Evolutionary conservation across 2,888 invertebrate genomes (phyloP).

Genomic region (Hedya salicella): DNA sequence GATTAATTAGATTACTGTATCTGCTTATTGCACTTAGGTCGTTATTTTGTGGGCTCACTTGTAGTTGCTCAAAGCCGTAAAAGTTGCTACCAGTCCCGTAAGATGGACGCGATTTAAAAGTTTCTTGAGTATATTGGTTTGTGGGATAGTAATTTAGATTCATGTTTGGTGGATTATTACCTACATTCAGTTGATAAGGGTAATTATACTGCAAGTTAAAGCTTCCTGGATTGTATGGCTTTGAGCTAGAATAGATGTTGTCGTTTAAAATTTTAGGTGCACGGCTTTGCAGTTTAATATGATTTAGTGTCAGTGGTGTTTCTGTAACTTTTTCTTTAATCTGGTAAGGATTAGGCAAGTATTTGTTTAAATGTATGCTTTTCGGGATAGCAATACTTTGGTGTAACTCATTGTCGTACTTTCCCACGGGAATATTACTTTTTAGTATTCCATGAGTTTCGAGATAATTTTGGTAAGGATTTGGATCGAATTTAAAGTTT

Average conservation of each 20-base stretch:
- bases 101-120: neutral
- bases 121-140: neutral
- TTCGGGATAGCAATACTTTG: neutral
- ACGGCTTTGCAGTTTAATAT: too few species aligned
- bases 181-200: neutral
- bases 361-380: too few species aligned
- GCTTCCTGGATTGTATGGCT: too few species aligned
- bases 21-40: neutral
- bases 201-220: neutral
- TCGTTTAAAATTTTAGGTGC: too few species aligned
- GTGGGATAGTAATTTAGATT: neutral
- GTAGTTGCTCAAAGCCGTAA: neutral
- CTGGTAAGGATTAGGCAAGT: too few species aligned
- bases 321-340: too few species aligned
- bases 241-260: too few species aligned
- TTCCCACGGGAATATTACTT: neutral
- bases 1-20: neutral
- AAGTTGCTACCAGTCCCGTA: neutral
- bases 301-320: too few species aligned
- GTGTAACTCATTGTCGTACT: neutral
- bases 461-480: neutral
- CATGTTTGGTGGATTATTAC: neutral
- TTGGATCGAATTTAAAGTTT: constrained; percentile 18
- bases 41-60: neutral
- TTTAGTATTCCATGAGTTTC: neutral